Percentiles rank a stretch among this genome's conserved stretches.
These are phyloP conservation scores for Amiota communis DNA, from an alignment of 2,888 invertebrate genomes.

Conservation along the genomic window DNA sequence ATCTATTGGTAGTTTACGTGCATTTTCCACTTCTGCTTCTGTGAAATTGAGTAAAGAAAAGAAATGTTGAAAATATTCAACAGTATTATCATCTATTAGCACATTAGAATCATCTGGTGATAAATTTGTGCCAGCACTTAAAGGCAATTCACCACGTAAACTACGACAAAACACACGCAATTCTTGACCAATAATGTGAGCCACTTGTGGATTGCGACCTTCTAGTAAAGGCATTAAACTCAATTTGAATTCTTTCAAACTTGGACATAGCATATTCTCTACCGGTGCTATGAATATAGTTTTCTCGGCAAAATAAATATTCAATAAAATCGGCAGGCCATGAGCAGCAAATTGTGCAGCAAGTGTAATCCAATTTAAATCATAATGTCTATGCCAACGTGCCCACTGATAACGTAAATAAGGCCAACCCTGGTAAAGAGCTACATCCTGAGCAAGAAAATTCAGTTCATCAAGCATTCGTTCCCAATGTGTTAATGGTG, in stretches of 20 bases:
- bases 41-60: constrained; percentile 58
- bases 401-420: constrained; percentile 65
- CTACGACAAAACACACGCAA: constrained; percentile 60
- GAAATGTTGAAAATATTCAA: constrained; percentile 57
- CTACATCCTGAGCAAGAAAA: constrained; percentile 49
- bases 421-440: constrained; percentile 58
- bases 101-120: constrained; percentile 30
- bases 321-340: constrained; percentile 60
- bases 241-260: constrained; percentile 40
- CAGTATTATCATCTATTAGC: constrained; percentile 46
- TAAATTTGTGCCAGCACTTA: constrained; percentile 6
- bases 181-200: constrained; percentile 60
- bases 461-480: constrained; percentile 56
- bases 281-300: constrained; percentile 64
- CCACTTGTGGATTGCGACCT: constrained; percentile 56
- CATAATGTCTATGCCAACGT: constrained; percentile 40
- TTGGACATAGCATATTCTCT: constrained; percentile 55
- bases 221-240: constrained; percentile 49
- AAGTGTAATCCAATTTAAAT: constrained; percentile 59
- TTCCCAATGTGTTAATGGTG: constrained; percentile 43
- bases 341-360: constrained; percentile 63
- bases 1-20: constrained; percentile 60
- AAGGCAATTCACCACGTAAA: constrained; percentile 53
- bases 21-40: constrained; percentile 46
- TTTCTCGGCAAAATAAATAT: constrained; percentile 65